These are phyloP conservation scores for Philaenus spumarius DNA, from an alignment of 1,140 invertebrate genomes.

Conservation along the genomic window DNA sequence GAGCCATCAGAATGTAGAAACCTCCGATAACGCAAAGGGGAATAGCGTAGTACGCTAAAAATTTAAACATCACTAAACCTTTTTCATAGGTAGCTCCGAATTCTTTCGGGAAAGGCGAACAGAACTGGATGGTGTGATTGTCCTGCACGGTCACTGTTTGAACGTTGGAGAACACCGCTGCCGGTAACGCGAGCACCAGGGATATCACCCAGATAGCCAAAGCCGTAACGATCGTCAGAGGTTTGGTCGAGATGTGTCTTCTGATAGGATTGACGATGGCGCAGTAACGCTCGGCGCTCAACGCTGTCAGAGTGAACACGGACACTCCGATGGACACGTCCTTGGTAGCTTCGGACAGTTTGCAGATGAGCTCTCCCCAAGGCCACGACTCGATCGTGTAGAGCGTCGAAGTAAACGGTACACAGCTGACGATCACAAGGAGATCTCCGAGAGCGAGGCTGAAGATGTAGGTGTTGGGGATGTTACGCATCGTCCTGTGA, in stretches of 20 bases:
- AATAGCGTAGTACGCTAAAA: constrained; percentile 75
- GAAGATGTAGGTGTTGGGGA: constrained; percentile 81
- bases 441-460: constrained; percentile 65
- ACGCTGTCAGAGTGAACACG: constrained; percentile 83
- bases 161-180: constrained; percentile 65
- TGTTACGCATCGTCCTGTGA: constrained; percentile 73
- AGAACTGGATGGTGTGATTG: constrained; percentile 52
- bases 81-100: constrained; percentile 44
- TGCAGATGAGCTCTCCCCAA: constrained; percentile 72
- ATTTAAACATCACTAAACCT: constrained; percentile 48
- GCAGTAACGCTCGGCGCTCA: constrained; percentile 83
- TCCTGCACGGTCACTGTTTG: constrained; percentile 41
- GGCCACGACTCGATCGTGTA: constrained; percentile 84
- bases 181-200: constrained; percentile 68
- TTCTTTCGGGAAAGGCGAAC: constrained; percentile 55
- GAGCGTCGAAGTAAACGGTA: constrained; percentile 78
- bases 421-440: constrained; percentile 73
- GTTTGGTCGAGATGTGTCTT: constrained; percentile 46
- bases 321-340: constrained; percentile 91
- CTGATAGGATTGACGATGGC: constrained; percentile 83
- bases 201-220: constrained; percentile 84
- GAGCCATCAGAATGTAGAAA: constrained; percentile 84
- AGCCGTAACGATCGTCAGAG: constrained; percentile 46
- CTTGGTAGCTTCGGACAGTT: constrained; percentile 78
- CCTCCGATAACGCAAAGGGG: constrained; percentile 74